Evolutionary conservation across 2,797 vertebrate genomes (phyloP), one percentile per base, ranked within the genome.

Genomic region (Microhierax caerulescens): DNA sequence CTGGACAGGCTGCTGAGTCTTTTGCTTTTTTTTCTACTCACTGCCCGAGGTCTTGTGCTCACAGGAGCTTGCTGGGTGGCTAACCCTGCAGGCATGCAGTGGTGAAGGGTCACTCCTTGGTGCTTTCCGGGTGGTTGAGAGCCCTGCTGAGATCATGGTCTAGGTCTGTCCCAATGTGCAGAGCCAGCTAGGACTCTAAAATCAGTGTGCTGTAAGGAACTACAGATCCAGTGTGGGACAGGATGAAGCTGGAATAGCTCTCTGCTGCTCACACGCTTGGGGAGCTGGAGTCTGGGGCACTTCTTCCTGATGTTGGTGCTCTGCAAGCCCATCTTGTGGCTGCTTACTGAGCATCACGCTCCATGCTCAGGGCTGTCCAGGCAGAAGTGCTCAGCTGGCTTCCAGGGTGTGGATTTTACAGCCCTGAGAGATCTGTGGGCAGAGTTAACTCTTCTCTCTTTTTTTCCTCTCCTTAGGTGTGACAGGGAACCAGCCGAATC

Each of bases 401-500:
- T 54, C 47, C 47, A 32, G 82, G 43, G 20, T 19, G 23, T 45
- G 74, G 47, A 27, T 53, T 86, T 85, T 37, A 28, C 54, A 51
- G 7, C 43, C 19, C 14, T 9, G 28, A 53, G 74, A 68, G 37
- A 10, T 85, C 34, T 61, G 37, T n/a, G 41, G 47, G 68, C 64
- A 80, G 41, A 37, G 23, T 90, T 85, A 95, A 77, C 65, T 68
- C 50, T n/a, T 34, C 27, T 77, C 39, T 70, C 16, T 61, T 45
- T 88, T 63, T 93, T 63, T 70, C 25, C 72, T 88, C 41, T 25
- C 96, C 48, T 23, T 51, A 99, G 99, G 99, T 14, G 98, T 98
- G 97, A 98, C 98, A 45, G 98, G 97, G 88, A 99, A 97, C 96
- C 98, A 98, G 93, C 91, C 98, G n/a, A 97, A 90, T 83, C 98